A percentile compares a stretch with the other conserved stretches of the same genome.
These are phyloP conservation scores for Rhinichthys klamathensis DNA, from an alignment of 2,113 vertebrate species.

Conservation along the genomic window DNA sequence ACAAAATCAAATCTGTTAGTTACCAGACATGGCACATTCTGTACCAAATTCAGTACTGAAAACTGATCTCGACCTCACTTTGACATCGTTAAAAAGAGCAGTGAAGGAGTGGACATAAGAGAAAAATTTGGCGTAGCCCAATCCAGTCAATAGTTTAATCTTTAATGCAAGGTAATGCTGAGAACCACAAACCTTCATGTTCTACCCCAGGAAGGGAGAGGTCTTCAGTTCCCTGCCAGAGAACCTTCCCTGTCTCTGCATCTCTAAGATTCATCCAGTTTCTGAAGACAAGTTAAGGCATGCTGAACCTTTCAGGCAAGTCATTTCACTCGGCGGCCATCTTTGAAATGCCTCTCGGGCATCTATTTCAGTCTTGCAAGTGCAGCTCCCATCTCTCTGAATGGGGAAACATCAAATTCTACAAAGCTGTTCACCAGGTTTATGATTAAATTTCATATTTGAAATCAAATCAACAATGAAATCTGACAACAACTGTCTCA, in stretches of 20 bases:
- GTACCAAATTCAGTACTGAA: not conserved
- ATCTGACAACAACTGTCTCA: too few species aligned
- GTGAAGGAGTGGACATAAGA: conserved; percentile 5
- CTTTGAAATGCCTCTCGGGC: too few species aligned
- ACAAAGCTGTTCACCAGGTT: too few species aligned
- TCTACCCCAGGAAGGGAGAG: conserved; percentile 96
- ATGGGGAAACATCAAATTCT: too few species aligned
- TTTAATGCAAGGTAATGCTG: not conserved
- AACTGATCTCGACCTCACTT: not conserved
- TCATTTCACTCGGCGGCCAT: too few species aligned
- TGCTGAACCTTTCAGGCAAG: not conserved
- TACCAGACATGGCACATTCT: conserved; percentile 7
- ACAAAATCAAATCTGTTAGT: conserved; percentile 25
- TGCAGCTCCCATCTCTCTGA: too few species aligned
- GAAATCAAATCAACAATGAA: too few species aligned
- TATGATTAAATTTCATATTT: too few species aligned
- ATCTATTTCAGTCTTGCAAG: too few species aligned
- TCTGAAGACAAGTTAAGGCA: conserved; percentile 76
- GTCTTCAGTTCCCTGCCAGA: conserved; percentile 99
- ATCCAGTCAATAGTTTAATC: not conserved
- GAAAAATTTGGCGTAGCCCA: not conserved
- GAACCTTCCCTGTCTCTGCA: conserved; percentile 97
- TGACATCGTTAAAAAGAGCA: conserved; percentile 1
- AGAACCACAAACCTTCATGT: conserved; percentile 88
- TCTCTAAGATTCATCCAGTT: conserved; percentile 99